These are phyloP conservation scores for Parauchenoglanis ngamensis DNA, from an alignment of 2,797 vertebrate species.

Conservation along the genomic window DNA sequence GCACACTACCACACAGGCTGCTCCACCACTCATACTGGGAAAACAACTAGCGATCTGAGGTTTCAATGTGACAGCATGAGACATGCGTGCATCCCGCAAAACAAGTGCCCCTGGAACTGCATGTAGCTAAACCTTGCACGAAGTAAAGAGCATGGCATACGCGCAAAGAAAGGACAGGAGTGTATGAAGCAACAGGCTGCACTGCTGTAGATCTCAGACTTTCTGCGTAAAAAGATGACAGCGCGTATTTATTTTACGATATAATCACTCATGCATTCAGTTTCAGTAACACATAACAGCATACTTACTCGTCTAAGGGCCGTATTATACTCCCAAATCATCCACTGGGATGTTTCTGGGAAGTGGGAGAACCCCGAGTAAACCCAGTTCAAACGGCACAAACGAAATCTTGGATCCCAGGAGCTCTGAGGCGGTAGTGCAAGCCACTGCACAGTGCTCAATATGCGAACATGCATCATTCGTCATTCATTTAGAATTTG, in stretches of 20 bases:
- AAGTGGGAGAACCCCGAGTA: neutral
- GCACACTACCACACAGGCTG: neutral
- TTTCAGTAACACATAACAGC: neutral
- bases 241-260: neutral
- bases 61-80: neutral
- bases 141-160: neutral
- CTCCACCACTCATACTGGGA: constrained; percentile 18
- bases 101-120: neutral
- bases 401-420: neutral
- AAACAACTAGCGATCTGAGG: neutral
- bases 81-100: neutral
- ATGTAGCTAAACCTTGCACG: neutral
- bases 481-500: neutral
- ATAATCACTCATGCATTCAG: neutral
- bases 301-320: neutral
- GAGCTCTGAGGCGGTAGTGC: neutral
- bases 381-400: neutral
- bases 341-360: too few relatives aligned
- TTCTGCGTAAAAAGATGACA: neutral
- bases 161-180: neutral
- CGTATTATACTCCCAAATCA: neutral
- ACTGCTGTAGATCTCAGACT: neutral
- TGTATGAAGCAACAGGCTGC: neutral
- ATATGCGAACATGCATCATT: neutral
- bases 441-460: neutral